Evolutionary conservation across 2,797 vertebrate species (phyloP).

Genomic region (Pangasius krempfi): DNA sequence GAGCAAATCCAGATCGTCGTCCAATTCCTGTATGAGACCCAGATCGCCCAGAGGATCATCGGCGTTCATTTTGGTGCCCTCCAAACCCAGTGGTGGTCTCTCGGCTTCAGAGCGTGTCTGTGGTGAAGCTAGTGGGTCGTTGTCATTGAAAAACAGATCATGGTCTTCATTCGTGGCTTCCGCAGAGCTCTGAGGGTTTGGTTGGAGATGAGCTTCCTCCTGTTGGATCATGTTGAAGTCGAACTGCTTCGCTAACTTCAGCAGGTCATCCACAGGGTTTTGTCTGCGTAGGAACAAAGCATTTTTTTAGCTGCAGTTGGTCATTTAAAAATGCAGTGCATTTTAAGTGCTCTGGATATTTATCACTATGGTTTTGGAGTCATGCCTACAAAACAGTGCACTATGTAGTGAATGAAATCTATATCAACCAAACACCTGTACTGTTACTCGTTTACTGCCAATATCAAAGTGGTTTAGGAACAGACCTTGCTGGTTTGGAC

Average conservation of each 20-base stretch:
- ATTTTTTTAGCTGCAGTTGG: background rate
- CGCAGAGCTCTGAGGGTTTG: conserved; percentile 40
- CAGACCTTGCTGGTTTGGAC: conserved; percentile 68
- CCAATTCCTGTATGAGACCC: conserved; percentile 68
- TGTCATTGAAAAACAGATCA: conserved; percentile 42
- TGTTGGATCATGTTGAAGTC: conserved; percentile 86
- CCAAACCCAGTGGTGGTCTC: conserved; percentile 21
- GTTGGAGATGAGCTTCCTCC: conserved; percentile 66
- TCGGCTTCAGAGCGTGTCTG: conserved; percentile 51
- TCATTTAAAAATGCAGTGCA: background rate
- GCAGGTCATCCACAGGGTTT: conserved; percentile 83
- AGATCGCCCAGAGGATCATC: conserved; percentile 42
- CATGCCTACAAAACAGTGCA: background rate
- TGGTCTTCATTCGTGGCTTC: conserved; percentile 60
- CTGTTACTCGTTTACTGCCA: background rate
- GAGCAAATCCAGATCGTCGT: conserved; percentile 81
- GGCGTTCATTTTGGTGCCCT: conserved; percentile 51
- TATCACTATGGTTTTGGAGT: background rate
- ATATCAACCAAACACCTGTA: background rate
- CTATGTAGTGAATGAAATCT: background rate
- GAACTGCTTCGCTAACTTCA: conserved; percentile 90
- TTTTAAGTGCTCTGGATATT: background rate
- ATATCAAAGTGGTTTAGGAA: background rate
- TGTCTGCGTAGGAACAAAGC: conserved; percentile 65
- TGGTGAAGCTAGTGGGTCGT: conserved; percentile 21